Conservation (phyloP, 2,797 vertebrate genomes). For the Adrianichthys oophorus region DNA sequence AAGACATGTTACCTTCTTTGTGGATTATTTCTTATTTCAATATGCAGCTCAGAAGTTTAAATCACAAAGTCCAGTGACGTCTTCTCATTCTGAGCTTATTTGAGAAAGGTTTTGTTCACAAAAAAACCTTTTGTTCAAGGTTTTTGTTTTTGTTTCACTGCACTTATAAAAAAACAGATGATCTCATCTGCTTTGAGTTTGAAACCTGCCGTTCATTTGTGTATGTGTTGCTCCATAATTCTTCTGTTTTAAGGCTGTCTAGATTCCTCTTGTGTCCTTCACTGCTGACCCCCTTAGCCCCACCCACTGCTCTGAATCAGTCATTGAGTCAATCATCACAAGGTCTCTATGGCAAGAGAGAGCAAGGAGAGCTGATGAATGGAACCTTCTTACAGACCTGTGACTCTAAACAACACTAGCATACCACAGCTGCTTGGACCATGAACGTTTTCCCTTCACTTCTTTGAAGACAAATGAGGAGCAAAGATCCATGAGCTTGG, state of each 20-base stretch:
- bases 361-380: constrained; percentile 20
- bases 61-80: constrained; percentile 6
- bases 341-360: constrained; percentile 6
- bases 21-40: constrained; percentile 40
- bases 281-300: constrained; percentile 2
- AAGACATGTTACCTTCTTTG: constrained; percentile 38
- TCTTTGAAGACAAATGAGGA: too few relatives aligned
- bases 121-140: too few relatives aligned
- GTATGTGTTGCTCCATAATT: constrained; percentile 34
- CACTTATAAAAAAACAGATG: constrained; percentile 37
- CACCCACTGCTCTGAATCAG: constrained; percentile 32
- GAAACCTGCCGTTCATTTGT: constrained; percentile 35
- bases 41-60: constrained; percentile 16
- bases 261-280: constrained; percentile 28
- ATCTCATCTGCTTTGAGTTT: constrained; percentile 42
- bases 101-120: constrained; percentile 5
- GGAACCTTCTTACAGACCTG: constrained; percentile 44
- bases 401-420: constrained; percentile 60
- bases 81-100: constrained; percentile 20
- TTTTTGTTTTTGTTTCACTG: not conserved
- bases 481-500: too few relatives aligned
- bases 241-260: constrained; percentile 26
- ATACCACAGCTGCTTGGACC: constrained; percentile 48
- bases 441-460: constrained; percentile 13
- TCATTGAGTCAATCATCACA: constrained; percentile 17